Evolutionary conservation across 2,113 vertebrate genomes (phyloP), one percentile per base, ranked within the genome.

Genomic region (Poeciliopsis turrubarensis): DNA sequence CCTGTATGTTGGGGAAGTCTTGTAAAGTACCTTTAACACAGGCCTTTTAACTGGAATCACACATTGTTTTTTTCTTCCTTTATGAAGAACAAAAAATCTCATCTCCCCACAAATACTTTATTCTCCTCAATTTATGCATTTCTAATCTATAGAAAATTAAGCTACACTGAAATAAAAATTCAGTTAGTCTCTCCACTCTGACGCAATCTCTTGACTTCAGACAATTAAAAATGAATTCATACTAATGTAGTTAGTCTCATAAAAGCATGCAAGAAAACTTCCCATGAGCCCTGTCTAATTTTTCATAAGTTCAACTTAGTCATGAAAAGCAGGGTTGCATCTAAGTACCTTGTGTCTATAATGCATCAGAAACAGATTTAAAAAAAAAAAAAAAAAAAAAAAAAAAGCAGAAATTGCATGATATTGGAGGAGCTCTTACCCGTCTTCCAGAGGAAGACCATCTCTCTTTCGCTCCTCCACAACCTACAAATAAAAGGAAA

Each of bases 381-480:
- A 32, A 34, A 34, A 31, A 19, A 5, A 47, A 25, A 34, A 31
- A 19, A 5, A 47, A 25, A 32, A 34, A 37, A 37, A 31, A 19
- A 6, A 47, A 25, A 5, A 11, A 12, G 32, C 57, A 22, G 26
- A 68, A 30, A 60, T 34, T 5, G 22, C 17, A 19, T 47, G 51
- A 27, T 11, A 39, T 25, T 12, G 26, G 17, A 72, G 15, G 44
- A 67, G n/a, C 14, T 19, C 91, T 94, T 93, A 98, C 98, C 96
- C 96, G 87, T 97, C 96, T 73, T 98, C 95, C 77, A 95, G 90
- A 1, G 94, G 91, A 92, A 95, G 93, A 73, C 95, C 96, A 34
- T 97, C 96, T 86, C 95, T 87, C 83, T 94, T 94, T 72, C 94
- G 96, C 88, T 98, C 97, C 1, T 96, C 95, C 89, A 96, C 96